Conservation (phyloP, 2,113 vertebrate species). For the Lagopus leucura region DNA sequence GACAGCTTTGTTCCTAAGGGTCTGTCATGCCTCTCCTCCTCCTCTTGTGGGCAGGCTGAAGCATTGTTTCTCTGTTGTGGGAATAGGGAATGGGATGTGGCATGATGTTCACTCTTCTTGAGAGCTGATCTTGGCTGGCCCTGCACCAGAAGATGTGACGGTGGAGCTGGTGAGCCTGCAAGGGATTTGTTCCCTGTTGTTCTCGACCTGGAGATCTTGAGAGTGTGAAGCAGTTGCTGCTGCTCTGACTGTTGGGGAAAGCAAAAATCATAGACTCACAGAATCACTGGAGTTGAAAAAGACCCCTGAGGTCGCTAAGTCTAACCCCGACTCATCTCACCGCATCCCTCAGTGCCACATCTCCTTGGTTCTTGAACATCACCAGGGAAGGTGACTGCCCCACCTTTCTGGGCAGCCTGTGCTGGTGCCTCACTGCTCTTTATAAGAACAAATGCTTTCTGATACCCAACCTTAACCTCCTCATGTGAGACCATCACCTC, state of each 20-base stretch:
- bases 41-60: background rate
- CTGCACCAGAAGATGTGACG: accelerated
- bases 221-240: background rate
- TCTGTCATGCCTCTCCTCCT: background rate
- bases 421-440: too few relatives aligned
- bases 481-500: too few relatives aligned
- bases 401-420: too few relatives aligned
- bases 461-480: too few relatives aligned
- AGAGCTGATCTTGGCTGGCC: background rate
- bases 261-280: background rate
- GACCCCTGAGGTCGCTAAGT: too few relatives aligned
- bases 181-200: background rate
- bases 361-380: too few relatives aligned
- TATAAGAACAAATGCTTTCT: too few relatives aligned
- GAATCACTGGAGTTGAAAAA: too few relatives aligned
- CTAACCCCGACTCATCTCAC: too few relatives aligned
- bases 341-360: too few relatives aligned
- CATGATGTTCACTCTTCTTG: background rate
- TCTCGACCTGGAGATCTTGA: background rate
- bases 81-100: background rate
- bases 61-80: background rate
- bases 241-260: background rate
- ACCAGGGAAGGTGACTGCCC: too few relatives aligned
- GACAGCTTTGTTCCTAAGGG: accelerated
- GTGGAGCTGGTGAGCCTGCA: background rate